These are phyloP conservation scores for Polypterus bichir DNA, from an alignment of 2,113 vertebrate genomes.

Conservation along the genomic window DNA sequence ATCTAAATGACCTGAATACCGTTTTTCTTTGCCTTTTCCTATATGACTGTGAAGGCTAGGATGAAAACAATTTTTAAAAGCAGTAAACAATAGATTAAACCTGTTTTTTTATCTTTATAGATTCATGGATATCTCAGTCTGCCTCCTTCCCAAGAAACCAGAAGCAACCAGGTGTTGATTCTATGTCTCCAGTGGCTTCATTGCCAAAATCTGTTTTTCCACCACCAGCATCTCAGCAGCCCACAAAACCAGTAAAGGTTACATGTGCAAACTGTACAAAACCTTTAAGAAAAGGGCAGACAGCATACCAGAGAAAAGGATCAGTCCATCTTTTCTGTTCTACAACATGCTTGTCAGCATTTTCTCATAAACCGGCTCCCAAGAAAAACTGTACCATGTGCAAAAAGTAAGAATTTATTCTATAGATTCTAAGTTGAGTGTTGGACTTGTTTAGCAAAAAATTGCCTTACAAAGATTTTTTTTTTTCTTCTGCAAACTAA, in stretches of 20 bases:
- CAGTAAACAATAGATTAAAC: too few relatives aligned
- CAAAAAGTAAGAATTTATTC: conserved; percentile 72
- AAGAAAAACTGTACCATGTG: conserved; percentile 98
- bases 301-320: conserved; percentile 93
- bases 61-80: too few relatives aligned
- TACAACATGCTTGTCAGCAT: conserved; percentile 86
- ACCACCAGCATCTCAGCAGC: conserved; percentile 65
- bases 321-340: conserved; percentile 95
- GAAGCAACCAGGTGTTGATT: conserved; percentile 85
- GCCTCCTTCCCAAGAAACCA: conserved; percentile 92
- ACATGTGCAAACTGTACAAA: conserved; percentile 96
- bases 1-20: too few relatives aligned
- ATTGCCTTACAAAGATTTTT: background rate
- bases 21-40: too few relatives aligned
- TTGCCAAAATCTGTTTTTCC: conserved; percentile 83
- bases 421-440: background rate
- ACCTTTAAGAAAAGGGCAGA: conserved; percentile 91
- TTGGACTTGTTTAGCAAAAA: too few relatives aligned
- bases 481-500: background rate
- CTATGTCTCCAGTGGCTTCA: conserved; percentile 75
- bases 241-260: conserved; percentile 86
- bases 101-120: conserved; percentile 35
- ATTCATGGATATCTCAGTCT: conserved; percentile 95
- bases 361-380: conserved; percentile 92
- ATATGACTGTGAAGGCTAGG: too few relatives aligned